Evolutionary conservation across 2,888 invertebrate species (phyloP), one percentile per base, ranked within the genome.

Genomic region (Euclidia mi): DNA sequence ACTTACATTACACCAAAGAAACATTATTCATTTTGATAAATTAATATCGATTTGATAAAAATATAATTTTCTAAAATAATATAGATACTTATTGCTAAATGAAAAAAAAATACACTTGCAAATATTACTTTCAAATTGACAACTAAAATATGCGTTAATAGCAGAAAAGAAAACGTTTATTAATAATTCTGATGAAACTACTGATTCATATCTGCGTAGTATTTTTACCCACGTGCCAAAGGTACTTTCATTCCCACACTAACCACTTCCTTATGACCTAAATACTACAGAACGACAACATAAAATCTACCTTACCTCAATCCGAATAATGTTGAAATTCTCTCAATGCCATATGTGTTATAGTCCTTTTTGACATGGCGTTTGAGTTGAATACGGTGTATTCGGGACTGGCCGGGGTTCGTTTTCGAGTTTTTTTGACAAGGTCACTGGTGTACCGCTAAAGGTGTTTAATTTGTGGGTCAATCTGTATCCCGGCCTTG

Each of bases 141-240:
- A n/a, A n/a, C n/a, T n/a, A n/a, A n/a, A n/a, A n/a, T n/a, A n/a
- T n/a, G n/a, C n/a, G n/a, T n/a, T n/a, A n/a, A n/a, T n/a, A n/a
- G n/a, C n/a, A n/a, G n/a, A n/a, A n/a, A n/a, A n/a, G n/a, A n/a
- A n/a, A n/a, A n/a, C n/a, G n/a, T n/a, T n/a, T n/a, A n/a, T n/a
- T 14, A n/a, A 14, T 29, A 20, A 28, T 35, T 6, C 2, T 18
- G 3, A 12, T 51, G 20, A 40, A 17, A 40, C 57, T 71, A 52
- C 76, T 71, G 58, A 0, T 25, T 1, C 3, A 0, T 44, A 38
- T 34, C 34, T 65, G 20, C 48, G 2, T 46, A 9, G 12, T 47
- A 47, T 10, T 28, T 50, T 57, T 65, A 65, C 57, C 78, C 89
- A 84, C 89, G 89, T 88, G 88, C 88, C 82, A 43, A 48, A 72